Evolutionary conservation across 1,140 invertebrate genomes (phyloP), one percentile per base, ranked within the genome.

Genomic region (Melipona quadrifasciata): DNA sequence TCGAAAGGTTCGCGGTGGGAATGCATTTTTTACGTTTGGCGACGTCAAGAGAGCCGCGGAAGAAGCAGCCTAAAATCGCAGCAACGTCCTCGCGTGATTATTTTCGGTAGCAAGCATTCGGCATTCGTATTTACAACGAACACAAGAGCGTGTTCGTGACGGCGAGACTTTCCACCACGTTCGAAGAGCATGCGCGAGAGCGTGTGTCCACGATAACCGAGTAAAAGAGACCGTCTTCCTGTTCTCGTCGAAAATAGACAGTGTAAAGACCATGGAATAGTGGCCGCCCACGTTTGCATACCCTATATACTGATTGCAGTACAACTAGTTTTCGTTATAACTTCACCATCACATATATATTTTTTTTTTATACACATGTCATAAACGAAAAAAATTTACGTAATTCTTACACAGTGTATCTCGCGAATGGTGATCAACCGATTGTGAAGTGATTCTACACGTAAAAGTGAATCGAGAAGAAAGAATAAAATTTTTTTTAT

Each of bases 211-310:
- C 78, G 24, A 21, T 24, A 58, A 51, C 21, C 75, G 74, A 58
- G 67, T 34, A 72, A 39, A 80, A 84, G 75, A 76, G 74, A 74
- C 57, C 77, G 65, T 86, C 87, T 88, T 88, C 89, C 86, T 85
- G 82, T 90, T 87, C 80, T 83, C 64, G 81, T 85, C 86, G 72
- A 90, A 91, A 91, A 91, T 91, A 91, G 90, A 91, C 84, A 73
- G 58, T 81, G 83, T 80, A 55, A 80, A 89, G 78, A 85, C 84
- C 47, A 75, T 77, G 61, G 70, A 47, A 31, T 78, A 89, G 73
- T 70, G 65, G 31, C 71, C 80, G 19, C 65, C 64, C 55, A 17
- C 57, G n/a, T 57, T 84, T 77, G 77, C 73, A 87, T 51, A 55
- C 55, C 27, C 6, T 79, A 76, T 79, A 76, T 61, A 77, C 39